Evolutionary conservation across 2,797 vertebrate genomes (phyloP).

Genomic region (Morelia viridis): DNA sequence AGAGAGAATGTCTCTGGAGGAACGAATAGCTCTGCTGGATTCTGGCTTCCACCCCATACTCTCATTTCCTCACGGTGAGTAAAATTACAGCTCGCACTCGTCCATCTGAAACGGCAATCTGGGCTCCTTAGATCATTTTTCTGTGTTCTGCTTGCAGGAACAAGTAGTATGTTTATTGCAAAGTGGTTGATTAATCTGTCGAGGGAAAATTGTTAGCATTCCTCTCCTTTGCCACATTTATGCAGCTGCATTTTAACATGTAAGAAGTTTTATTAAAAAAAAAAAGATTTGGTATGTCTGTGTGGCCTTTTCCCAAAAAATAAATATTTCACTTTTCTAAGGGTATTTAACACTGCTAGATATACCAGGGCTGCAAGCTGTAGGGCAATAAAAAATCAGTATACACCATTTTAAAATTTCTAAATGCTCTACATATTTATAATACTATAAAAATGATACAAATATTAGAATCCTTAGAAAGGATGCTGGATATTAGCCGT

Average conservation of each 20-base stretch:
- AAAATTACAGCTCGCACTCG: neutral
- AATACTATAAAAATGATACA: neutral
- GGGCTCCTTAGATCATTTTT: neutral
- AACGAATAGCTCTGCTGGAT: conserved; percentile 53
- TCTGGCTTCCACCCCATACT: conserved; percentile 68
- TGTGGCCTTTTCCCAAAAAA: no score
- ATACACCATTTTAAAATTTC: no score
- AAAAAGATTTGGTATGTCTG: neutral
- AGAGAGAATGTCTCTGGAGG: conserved; percentile 37
- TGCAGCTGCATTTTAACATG: neutral
- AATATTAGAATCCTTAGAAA: neutral
- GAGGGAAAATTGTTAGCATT: neutral
- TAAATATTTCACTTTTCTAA: neutral
- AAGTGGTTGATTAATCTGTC: neutral
- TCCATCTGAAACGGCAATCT: neutral
- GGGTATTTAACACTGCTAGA: neutral
- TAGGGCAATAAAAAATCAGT: no score
- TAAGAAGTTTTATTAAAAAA: neutral
- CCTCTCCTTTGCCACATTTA: neutral
- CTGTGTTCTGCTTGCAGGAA: neutral
- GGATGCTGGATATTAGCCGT: neutral
- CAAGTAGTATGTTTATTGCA: neutral
- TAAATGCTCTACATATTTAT: no score
- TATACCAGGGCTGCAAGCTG: no score
- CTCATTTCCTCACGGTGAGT: conserved; percentile 67